Evolutionary conservation across 2,113 vertebrate genomes (phyloP).

Genomic region (Machaerirhynchus nigripectus): DNA sequence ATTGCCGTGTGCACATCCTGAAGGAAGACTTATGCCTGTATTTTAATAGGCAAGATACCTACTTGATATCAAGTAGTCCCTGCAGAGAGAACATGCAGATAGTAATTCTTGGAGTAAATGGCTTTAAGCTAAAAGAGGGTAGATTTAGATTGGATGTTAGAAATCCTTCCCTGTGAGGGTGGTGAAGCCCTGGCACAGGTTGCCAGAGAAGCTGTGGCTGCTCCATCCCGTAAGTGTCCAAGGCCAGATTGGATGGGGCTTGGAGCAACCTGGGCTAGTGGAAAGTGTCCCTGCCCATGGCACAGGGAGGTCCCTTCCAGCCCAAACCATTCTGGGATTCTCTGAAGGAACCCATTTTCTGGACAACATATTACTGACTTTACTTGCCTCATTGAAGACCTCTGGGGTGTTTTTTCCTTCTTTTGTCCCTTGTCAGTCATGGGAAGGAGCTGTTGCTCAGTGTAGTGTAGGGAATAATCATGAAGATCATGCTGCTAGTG

Average conservation of each 20-base stretch:
- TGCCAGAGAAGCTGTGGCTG: not conserved
- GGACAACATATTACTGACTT: not conserved
- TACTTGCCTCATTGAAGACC: not conserved
- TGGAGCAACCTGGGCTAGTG: not conserved
- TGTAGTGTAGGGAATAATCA: not conserved
- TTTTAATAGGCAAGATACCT: not conserved
- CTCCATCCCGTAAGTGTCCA: not conserved
- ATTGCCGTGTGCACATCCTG: not conserved
- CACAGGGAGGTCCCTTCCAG: not conserved
- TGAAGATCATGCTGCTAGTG: not conserved
- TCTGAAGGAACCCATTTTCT: not conserved
- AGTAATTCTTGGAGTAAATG: not conserved
- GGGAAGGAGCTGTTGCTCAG: not conserved
- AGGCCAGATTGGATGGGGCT: accelerated
- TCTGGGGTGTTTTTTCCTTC: not conserved
- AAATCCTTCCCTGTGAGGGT: not conserved
- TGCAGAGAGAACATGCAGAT: not conserved
- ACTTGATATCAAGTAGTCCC: not conserved
- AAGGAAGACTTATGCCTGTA: not conserved
- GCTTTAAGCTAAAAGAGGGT: not conserved
- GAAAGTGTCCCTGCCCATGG: not conserved
- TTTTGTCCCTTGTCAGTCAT: not conserved
- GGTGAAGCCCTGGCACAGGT: not conserved
- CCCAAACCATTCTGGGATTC: not conserved
- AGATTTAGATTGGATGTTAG: not conserved